phyloP scores from a whole-genome alignment of 2,888 invertebrate genomes.

The Apodemia duryi region DNA sequence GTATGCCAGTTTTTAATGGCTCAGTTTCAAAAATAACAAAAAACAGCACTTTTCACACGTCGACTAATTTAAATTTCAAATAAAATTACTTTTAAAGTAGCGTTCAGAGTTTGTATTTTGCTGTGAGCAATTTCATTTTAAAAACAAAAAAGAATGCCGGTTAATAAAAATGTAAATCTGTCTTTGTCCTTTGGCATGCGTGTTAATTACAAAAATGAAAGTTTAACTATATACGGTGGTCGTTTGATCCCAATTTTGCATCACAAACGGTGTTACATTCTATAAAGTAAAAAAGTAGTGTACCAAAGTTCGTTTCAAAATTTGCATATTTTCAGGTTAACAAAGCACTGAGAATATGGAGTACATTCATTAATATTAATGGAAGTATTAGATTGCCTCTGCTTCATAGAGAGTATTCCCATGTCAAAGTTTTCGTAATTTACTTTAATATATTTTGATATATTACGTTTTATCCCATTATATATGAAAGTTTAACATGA shows the following conservation, averaged over 20 bases:
- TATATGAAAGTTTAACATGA: not conserved
- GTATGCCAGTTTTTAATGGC: not conserved
- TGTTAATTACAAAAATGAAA: constrained; percentile 49
- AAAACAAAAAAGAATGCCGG: constrained; percentile 19
- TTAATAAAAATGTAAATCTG: constrained; percentile 67
- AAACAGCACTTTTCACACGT: constrained; percentile 12
- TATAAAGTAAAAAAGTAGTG: constrained; percentile 43
- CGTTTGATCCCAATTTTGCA: constrained; percentile 55
- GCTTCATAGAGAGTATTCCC: constrained; percentile 25
- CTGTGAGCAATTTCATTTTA: constrained; percentile 14
- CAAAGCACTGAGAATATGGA: constrained; percentile 35
- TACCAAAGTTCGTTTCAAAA: constrained; percentile 39
- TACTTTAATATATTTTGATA: constrained; percentile 15
- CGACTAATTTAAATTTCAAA: constrained; percentile 14
- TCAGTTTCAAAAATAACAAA: constrained; percentile 1
- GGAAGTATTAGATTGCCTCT: constrained; percentile 53
- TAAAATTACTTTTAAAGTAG: constrained; percentile 16
- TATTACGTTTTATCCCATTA: not conserved
- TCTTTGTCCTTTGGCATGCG: constrained; percentile 45
- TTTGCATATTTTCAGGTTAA: constrained; percentile 61
- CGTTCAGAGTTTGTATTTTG: constrained; percentile 5
- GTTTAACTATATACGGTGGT: constrained; percentile 26
- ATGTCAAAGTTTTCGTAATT: constrained; percentile 5
- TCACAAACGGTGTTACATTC: constrained; percentile 56
- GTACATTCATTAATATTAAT: constrained; percentile 60